Percentiles rank a stretch among this genome's conserved stretches.
Conservation (phyloP, 2,797 vertebrate genomes). For the Cryptoblepharus egeriae region DNA sequence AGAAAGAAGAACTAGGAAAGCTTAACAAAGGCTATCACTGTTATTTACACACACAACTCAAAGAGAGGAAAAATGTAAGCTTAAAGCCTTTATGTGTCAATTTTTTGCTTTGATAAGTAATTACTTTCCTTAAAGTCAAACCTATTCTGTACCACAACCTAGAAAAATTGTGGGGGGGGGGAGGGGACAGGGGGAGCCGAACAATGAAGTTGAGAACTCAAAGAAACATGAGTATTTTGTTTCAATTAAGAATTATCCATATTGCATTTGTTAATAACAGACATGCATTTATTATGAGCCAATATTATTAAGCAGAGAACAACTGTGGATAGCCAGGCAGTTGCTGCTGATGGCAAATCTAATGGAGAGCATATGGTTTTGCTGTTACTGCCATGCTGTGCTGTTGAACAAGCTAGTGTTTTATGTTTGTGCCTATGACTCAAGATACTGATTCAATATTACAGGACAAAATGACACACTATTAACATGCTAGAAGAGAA, state of each 20-base stretch:
- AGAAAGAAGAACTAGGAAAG: constrained; percentile 20
- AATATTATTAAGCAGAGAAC: constrained; percentile 61
- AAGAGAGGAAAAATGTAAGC: constrained; percentile 31
- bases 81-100: constrained; percentile 43
- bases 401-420: constrained; percentile 57
- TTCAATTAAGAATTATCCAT: constrained; percentile 57
- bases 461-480: constrained; percentile 3
- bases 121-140: constrained; percentile 34
- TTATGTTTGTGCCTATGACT: constrained; percentile 52
- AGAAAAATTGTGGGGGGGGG: no score
- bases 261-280: constrained; percentile 61
- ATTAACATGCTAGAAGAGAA: not conserved
- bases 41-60: not conserved
- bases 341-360: constrained; percentile 65
- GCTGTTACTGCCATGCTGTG: constrained; percentile 54
- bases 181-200: no score
- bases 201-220: constrained; percentile 55
- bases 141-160: constrained; percentile 47
- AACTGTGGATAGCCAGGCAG: constrained; percentile 66
- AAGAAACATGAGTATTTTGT: constrained; percentile 57
- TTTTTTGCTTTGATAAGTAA: not conserved
- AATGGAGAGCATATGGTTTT: constrained; percentile 68
- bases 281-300: constrained; percentile 59
- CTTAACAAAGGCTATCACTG: not conserved
- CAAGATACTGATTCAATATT: constrained; percentile 39